Conservation (phyloP, 2,797 vertebrate species). For the Lophotriccus pileatus region DNA sequence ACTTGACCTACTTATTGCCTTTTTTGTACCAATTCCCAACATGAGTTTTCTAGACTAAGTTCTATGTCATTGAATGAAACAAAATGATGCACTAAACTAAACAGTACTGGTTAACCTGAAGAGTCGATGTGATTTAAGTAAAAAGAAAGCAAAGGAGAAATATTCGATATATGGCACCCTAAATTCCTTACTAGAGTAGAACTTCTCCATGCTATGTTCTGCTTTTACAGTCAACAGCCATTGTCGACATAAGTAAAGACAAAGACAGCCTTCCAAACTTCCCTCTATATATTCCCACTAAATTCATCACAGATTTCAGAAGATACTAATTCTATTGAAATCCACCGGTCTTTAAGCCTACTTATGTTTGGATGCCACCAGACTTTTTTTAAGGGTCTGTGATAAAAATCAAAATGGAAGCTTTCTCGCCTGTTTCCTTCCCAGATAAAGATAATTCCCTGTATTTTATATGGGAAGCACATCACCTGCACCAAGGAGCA, state of each 20-base stretch:
- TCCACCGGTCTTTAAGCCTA: background rate
- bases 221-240: background rate
- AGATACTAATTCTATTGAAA: background rate
- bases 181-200: background rate
- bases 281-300: background rate
- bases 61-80: background rate
- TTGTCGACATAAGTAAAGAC: background rate
- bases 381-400: background rate
- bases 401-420: background rate
- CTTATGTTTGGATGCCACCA: background rate
- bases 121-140: background rate
- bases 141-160: background rate
- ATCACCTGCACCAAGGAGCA: slow-evolving; percentile 56
- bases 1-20: background rate
- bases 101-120: background rate
- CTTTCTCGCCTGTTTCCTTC: background rate
- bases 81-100: background rate
- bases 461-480: slow-evolving; percentile 50
- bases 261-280: background rate
- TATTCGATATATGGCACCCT: background rate
- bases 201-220: background rate
- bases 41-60: background rate
- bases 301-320: background rate
- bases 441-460: background rate
- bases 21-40: background rate